phyloP scores from a whole-genome alignment of 2,113 vertebrate genomes.

The Connochaetes taurinus region DNA sequence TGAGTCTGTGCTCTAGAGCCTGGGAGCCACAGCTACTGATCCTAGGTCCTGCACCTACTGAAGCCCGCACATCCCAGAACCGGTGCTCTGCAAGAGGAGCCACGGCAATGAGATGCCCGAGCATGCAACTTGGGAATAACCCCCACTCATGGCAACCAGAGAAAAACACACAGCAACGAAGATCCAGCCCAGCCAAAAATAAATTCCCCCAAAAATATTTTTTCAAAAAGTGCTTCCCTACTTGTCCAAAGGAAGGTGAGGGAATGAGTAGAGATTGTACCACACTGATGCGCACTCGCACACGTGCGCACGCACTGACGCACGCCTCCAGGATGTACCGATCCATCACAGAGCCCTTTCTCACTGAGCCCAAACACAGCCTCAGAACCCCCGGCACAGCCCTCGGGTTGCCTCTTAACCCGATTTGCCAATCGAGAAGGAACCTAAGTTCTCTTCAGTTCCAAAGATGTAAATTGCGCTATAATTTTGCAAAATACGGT shows the following conservation, averaged over 20 bases:
- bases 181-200: neutral
- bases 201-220: neutral
- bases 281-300: accelerated
- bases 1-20: neutral
- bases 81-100: neutral
- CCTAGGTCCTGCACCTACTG: neutral
- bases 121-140: neutral
- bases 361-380: neutral
- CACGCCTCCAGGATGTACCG: neutral
- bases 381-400: accelerated
- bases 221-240: neutral
- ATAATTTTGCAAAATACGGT: neutral
- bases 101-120: accelerated
- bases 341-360: neutral
- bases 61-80: neutral
- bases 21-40: neutral
- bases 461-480: neutral
- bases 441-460: neutral
- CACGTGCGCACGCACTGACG: accelerated
- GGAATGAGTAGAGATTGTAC: neutral
- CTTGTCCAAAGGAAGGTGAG: neutral
- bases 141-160: neutral
- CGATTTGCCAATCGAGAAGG: neutral
- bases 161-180: neutral
- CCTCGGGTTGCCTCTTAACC: neutral